phyloP scores from a whole-genome alignment of 2,888 invertebrate species.

The Lingula anatina region DNA sequence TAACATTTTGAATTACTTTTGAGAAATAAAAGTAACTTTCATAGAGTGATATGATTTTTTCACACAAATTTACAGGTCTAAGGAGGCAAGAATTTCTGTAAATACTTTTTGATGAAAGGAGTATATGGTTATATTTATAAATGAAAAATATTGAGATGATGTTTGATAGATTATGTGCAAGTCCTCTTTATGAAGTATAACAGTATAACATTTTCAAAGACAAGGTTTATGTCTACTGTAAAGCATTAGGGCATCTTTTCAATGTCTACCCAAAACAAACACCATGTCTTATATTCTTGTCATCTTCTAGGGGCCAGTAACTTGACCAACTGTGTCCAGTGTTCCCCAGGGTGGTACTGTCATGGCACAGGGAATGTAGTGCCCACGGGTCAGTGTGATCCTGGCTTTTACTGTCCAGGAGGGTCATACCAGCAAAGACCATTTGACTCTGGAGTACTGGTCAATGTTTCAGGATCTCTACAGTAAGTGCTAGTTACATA shows the following conservation, averaged over 20 bases:
- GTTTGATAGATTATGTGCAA: too few relatives aligned
- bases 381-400: slow-evolving; percentile 38
- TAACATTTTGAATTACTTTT: too few relatives aligned
- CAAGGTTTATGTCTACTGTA: too few relatives aligned
- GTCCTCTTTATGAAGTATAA: too few relatives aligned
- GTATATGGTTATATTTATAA: too few relatives aligned
- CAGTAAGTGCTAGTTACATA: slow-evolving; percentile 11
- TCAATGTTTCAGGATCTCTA: slow-evolving; percentile 18
- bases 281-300: too few relatives aligned
- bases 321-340: slow-evolving; percentile 32
- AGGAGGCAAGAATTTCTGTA: too few relatives aligned
- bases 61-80: neutral
- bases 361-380: slow-evolving; percentile 35
- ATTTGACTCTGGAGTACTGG: slow-evolving; percentile 34
- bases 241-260: too few relatives aligned
- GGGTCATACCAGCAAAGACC: slow-evolving; percentile 31
- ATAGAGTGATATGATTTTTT: neutral
- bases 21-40: neutral
- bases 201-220: too few relatives aligned
- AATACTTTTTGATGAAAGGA: too few relatives aligned
- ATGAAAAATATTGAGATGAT: too few relatives aligned
- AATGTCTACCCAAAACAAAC: too few relatives aligned
- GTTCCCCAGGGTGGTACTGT: slow-evolving; percentile 44
- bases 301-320: slow-evolving; percentile 26
- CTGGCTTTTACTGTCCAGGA: slow-evolving; percentile 43